Evolutionary conservation across 2,888 invertebrate genomes (phyloP).

Genomic region (Drosophila koepferae): DNA sequence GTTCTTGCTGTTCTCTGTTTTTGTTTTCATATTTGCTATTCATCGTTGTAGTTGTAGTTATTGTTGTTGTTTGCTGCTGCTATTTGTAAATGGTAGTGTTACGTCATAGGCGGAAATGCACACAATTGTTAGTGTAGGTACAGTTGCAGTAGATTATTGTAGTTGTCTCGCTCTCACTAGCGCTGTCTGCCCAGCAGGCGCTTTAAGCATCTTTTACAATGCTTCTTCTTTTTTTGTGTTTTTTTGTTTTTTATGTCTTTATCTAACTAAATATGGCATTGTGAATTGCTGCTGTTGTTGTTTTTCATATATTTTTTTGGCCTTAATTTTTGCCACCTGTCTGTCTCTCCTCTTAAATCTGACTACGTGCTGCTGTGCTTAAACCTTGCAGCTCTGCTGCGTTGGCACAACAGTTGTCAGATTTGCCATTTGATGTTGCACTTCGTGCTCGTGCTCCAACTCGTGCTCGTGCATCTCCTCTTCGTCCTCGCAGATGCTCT

Average conservation of each 20-base stretch:
- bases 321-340: constrained; percentile 41
- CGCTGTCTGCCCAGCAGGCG: constrained; percentile 36
- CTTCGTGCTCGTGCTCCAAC: constrained; percentile 78
- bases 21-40: constrained; percentile 27
- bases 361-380: constrained; percentile 18
- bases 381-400: constrained; percentile 74
- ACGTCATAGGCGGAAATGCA: constrained; percentile 69
- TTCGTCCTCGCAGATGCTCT: constrained; percentile 86
- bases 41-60: constrained; percentile 21
- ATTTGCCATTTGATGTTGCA: constrained; percentile 53
- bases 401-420: constrained; percentile 57
- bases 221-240: constrained; percentile 16
- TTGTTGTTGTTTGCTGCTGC: constrained; percentile 13
- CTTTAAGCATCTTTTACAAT: constrained; percentile 24
- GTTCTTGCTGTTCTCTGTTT: constrained; percentile 31
- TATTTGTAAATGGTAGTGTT: constrained; percentile 74
- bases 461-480: constrained; percentile 82
- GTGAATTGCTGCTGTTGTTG: constrained; percentile 51
- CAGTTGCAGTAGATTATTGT: constrained; percentile 60
- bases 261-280: constrained; percentile 62
- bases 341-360: constrained; percentile 33
- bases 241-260: constrained; percentile 39
- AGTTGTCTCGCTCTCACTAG: constrained; percentile 46
- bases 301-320: constrained; percentile 31
- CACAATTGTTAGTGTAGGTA: constrained; percentile 41